phyloP scores from a whole-genome alignment of 2,113 vertebrate species.

The Nothocercus nigrocapillus region DNA sequence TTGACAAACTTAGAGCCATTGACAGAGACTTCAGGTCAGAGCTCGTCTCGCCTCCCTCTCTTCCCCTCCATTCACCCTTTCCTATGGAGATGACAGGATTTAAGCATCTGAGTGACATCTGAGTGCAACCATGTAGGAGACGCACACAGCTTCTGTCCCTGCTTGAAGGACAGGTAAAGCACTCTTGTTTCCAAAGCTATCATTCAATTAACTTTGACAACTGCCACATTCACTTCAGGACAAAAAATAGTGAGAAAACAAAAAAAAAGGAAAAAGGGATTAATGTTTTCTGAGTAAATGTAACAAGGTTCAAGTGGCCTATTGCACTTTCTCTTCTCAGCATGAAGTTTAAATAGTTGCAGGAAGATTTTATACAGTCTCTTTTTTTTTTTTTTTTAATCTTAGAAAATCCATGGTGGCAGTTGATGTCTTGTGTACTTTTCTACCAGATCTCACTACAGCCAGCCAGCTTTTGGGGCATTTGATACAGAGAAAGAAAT shows the following conservation, averaged over 20 bases:
- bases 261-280: background rate
- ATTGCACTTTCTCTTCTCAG: background rate
- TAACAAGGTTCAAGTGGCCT: background rate
- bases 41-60: background rate
- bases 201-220: background rate
- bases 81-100: background rate
- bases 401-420: background rate
- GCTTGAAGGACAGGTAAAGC: background rate
- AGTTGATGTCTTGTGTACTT: background rate
- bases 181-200: background rate
- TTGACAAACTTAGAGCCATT: background rate
- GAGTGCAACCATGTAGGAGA: background rate
- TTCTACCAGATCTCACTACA: background rate
- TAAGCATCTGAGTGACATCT: background rate
- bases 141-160: background rate
- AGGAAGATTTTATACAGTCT: background rate
- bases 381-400: background rate
- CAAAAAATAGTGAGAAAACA: background rate
- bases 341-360: background rate
- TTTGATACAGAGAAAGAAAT: background rate
- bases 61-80: rapidly evolving
- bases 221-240: background rate
- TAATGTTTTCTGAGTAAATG: background rate
- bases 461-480: background rate
- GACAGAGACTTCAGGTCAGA: background rate